Evolutionary conservation across 2,888 invertebrate genomes (phyloP).

Genomic region (Thecocarcelia acutangulata): DNA sequence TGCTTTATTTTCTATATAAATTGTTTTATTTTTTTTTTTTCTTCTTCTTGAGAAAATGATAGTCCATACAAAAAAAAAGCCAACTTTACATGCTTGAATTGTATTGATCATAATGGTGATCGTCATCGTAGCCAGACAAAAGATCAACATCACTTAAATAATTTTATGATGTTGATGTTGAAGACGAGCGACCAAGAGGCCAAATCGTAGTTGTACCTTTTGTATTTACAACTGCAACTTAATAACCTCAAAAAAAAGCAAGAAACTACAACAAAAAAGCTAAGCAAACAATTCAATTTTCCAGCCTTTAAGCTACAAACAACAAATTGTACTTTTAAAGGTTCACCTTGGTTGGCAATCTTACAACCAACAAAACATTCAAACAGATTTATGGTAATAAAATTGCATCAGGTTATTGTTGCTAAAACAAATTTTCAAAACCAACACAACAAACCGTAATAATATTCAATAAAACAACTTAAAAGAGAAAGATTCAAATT

Average conservation of each 20-base stretch:
- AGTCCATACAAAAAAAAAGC: conserved; percentile 17
- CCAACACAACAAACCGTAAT: conserved; percentile 37
- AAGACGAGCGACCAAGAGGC: conserved; percentile 40
- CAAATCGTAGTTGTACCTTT: conserved; percentile 49
- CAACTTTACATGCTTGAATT: conserved; percentile 43
- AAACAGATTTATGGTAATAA: conserved; percentile 61
- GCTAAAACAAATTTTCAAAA: conserved; percentile 43
- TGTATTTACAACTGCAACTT: conserved; percentile 31
- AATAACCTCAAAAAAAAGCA: conserved; percentile 22
- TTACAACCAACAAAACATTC: conserved; percentile 47
- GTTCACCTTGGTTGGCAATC: conserved; percentile 64
- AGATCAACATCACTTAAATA: conserved; percentile 62
- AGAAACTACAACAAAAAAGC: conserved; percentile 5
- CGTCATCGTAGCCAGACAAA: conserved; percentile 39
- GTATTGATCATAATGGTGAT: conserved; percentile 25
- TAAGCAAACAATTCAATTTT: conserved; percentile 66
- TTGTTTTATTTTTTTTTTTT: conserved; percentile 7
- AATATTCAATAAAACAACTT: conserved; percentile 36
- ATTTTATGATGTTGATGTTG: conserved; percentile 48
- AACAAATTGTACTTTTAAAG: conserved; percentile 58
- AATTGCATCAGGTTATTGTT: conserved; percentile 53
- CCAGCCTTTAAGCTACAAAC: conserved; percentile 36
- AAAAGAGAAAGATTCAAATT: conserved; percentile 54
- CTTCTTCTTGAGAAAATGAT: conserved; percentile 19
- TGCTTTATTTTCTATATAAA: conserved; percentile 21